Base-by-base conservation (phyloP, 2,797 vertebrate genomes). In the Cuniculus paca region DNA sequence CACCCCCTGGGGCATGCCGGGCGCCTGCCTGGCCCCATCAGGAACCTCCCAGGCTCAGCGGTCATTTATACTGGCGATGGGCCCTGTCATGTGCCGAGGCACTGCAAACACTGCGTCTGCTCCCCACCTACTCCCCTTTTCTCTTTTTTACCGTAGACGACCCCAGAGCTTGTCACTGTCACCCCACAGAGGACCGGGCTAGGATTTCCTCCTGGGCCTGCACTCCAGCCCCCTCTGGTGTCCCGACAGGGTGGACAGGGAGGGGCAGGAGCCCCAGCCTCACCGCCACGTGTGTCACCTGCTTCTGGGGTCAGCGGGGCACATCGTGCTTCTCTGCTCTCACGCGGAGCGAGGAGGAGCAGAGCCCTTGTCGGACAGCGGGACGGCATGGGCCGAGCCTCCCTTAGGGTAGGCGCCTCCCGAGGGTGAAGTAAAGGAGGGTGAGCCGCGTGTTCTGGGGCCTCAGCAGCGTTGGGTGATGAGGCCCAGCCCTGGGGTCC, bases 21-120 rank as follows among this genome's bases (percentile, higher is more conserved):
- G 79, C 8, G 1, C 48, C 13, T 0, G 2, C 52, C 45, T 0
- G 70, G 78, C 54, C 34, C 31, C 0, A 0, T 0, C 0, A 2
- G 19, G 31, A 12, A 26, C 14, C 1, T 4, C 11, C 56, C 75
- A 0, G 8, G 1, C 20, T 5, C 48, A 1, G 0, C 39, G 2
- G 28, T 4, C 10, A 26, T 10, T 9, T 4, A 0, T 2, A 39
- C 20, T 24, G n/a, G 5, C 20, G 1, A 0, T 5, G 9, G 68
- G 77, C 26, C 12, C 5, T 26, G 72, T 9, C 14, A 1, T 0
- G 2, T 3, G 68, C 54, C 20, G 9, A 2, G 4, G 1, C 0
- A 26, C 13, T 5, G 20, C 61, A 8, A 0, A 36, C 10, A 4
- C 0, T 1, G 14, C 20, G 68, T 31, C n/a, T 31, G n/a, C 19